Evolutionary conservation across 2,888 invertebrate genomes (phyloP), one percentile per base, ranked within the genome.

Genomic region (Dinocampus coccinellae): DNA sequence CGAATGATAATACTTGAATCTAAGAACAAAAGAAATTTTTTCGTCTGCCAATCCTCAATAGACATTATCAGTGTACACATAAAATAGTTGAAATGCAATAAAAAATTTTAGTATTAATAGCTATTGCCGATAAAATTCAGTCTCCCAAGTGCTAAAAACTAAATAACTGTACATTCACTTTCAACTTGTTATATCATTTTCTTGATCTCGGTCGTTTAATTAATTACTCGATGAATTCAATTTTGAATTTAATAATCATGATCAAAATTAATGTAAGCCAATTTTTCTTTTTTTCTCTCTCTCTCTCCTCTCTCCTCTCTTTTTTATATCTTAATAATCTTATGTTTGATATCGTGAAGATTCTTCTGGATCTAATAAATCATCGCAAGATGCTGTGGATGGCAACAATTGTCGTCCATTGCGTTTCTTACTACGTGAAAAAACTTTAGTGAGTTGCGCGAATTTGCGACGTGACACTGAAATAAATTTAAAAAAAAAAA

Each of bases 381-480:
- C 87, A 66, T 87, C 87, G 60, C 86, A 87, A 9, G 87, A 87
- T 61, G 85, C 85, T 26, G 87, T 86, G n/a, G 87, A 84, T 22
- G 87, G 86, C 67, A 87, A 74, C 70, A 87, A 79, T 75, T 87
- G 87, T 34, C 86, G 82, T 26, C 85, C 87, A 13, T 84, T 83
- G 34, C 84, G 79, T 73, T 87, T 87, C 81, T 86, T 87, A 75
- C 83, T 86, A 70, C 94, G 91, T 9, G 93, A 92, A 84, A 95
- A 95, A 80, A 94, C 93, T 73, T 92, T 90, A 7, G 94, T 94
- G 75, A 95, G 88, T 88, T 94, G 94, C 24, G 94, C 91, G 87
- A 95, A 95, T 87, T 95, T 95, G 84, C 93, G 93, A 75, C 93
- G 91, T 7, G 94, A 95, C 78, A 93, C 92, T 93, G 87, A 9